Base-by-base conservation (phyloP, 2,113 vertebrate species). In the Misgurnus mizolepis region DNA sequence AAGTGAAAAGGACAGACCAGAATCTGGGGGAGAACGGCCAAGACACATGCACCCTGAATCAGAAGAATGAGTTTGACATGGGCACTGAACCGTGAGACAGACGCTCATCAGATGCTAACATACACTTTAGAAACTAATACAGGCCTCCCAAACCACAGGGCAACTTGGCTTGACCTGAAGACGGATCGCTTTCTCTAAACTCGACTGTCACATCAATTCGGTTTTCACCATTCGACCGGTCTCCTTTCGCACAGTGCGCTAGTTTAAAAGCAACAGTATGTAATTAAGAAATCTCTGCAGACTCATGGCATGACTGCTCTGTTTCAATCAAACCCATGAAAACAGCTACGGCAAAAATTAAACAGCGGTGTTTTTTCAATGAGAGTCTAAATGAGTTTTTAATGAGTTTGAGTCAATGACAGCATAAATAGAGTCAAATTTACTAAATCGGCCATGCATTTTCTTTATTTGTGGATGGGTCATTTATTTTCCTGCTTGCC, bases 61-160 rank as follows among this genome's bases (percentile, higher is more conserved):
- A 60, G 9, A 4, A 45, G 45, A 86, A 80, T 66, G 64, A 76
- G 62, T 84, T 84, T 86, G 85, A 86, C 80, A 86, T 60, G 9
- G 49, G 72, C 79, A 71, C 80, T 72, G 79, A 86, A 83, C 77
- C 82, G 34, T 49, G 41, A 82, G 65, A 61, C 80, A 15, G 67
- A 66, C 68, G 49, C 69, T 18, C 79, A 82, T 85, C 85, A 67
- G 74, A 87, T 67, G 82, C 47, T 86, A 81, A 80, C 76, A 8
- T 77, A 64, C 77, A 70, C 61, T 50, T 78, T 64, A 68, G 53
- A 79, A 80, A 80, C 62, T 61, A 73, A 39, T 73, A 80, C 69
- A 72, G 68, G 55, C 84, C 68, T 78, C 67, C 67, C 67, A 47
- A 80, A 72, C 4, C 17, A 50, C 61, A 56, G 53, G 9, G 18